These are phyloP conservation scores for Chrysomela aeneicollis DNA, from an alignment of 2,888 invertebrate genomes.

Conservation along the genomic window DNA sequence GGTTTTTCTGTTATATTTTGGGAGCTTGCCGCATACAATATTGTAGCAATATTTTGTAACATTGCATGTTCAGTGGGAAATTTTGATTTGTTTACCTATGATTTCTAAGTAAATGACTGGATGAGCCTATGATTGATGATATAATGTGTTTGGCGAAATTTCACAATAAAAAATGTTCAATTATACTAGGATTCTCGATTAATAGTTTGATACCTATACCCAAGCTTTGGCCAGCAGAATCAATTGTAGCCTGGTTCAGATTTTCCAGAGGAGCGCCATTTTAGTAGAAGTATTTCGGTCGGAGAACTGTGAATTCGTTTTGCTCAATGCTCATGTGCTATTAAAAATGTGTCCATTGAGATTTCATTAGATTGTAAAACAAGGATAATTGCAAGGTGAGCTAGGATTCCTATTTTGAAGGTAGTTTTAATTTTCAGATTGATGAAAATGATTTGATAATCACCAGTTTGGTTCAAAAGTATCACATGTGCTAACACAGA, in stretches of 20 bases:
- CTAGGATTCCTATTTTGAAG: too few species aligned
- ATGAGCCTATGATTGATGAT: neutral
- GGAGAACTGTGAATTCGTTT: constrained; percentile 55
- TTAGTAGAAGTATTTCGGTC: constrained; percentile 61
- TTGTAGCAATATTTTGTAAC: too few species aligned
- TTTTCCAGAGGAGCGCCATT: constrained; percentile 58
- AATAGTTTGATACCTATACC: neutral
- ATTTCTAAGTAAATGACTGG: neutral
- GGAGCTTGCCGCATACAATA: too few species aligned
- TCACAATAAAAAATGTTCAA: neutral
- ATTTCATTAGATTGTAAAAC: too few species aligned
- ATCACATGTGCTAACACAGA: constrained; percentile 27
- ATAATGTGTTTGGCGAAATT: neutral
- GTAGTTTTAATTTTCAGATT: constrained; percentile 11
- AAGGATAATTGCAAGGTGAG: too few species aligned
- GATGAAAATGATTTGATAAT: neutral
- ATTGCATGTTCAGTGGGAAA: too few species aligned
- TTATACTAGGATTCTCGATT: neutral
- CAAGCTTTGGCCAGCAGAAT: constrained; percentile 17
- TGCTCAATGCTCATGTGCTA: constrained; percentile 8
- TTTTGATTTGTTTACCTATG: neutral
- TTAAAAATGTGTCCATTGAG: constrained; percentile 46
- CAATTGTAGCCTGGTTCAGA: constrained; percentile 12
- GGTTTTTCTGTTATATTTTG: too few species aligned
- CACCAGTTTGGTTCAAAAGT: neutral